Evolutionary conservation across 2,797 vertebrate genomes (phyloP), one percentile per base, ranked within the genome.

Genomic region (Melanotaenia maccullochi): DNA sequence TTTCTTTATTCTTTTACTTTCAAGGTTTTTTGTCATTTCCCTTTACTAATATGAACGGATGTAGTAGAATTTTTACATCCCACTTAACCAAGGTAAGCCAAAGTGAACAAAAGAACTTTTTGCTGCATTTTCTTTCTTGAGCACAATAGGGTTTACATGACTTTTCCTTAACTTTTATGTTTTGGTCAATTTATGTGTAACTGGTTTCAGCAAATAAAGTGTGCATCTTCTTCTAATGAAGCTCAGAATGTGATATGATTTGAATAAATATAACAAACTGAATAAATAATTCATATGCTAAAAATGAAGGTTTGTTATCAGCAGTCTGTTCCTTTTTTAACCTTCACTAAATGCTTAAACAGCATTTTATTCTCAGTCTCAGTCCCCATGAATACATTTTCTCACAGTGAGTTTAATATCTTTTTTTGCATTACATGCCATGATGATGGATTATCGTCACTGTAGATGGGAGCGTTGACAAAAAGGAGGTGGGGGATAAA

Each of bases 361-460:
- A 87, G 86, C 89, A 80, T 89, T 91, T 94, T 92, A 84, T 76
- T 85, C 72, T 90, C 80, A 85, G 89, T 92, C 36, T 71, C 78
- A 78, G 72, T 86, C 54, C 69, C 75, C 3, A 51, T 71, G 83
- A 93, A 90, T 82, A 83, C 84, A 88, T 92, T 92, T 91, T 87
- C 90, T 87, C 82, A 81, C 65, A 80, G 80, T 86, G 84, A 85
- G 79, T 92, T 93, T 93, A 92, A 92, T 91, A 90, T 90, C 72
- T 92, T 89, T 90, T 88, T 90, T 90, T 90, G 87, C 89, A 91
- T 91, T 83, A 90, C 82, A 81, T 93, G 91, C 82, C 90, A 92
- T 81, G 72, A 82, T 94, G 93, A 94, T 94, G 93, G 93, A 94
- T 93, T 89, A 88, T 91, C 90, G 82, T 90, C 89, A 93, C 90